Base-by-base conservation (phyloP, 2,888 invertebrate species). In the Ptilodon capucinus region DNA sequence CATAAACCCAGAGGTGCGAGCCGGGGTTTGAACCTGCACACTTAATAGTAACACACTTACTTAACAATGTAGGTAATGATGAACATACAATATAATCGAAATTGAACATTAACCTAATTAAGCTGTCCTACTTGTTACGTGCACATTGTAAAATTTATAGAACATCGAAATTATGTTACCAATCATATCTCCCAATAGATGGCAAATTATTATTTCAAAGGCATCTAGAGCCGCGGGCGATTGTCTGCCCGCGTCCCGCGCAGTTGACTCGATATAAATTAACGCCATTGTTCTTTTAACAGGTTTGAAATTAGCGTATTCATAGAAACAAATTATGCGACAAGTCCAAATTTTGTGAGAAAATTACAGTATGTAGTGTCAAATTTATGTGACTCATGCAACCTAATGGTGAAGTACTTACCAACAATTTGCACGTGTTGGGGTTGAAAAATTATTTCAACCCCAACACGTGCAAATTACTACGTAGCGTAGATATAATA, bases 141-240 rank as follows among this genome's bases (percentile, higher is more conserved):
- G 11, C 11, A 18, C 17, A 35, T 17, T 35, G 17, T 17, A 17
- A 18, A 17, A 8, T 17, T 9, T 17, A 35, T 17, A 53, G 51
- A 61, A 50, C 53, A 51, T 41, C 43, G 21, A 4, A 23, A 9
- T 21, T 50, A 44, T 44, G 35, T 39, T 41, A 40, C 14, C 54
- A 55, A 65, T 63, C 62, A 53, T 42, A 58, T 55, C 30, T 58
- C 49, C 51, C 51, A 51, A 64, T 64, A 46, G 35, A 50, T 40
- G 43, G 47, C 40, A 51, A 64, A 58, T 64, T 58, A 54, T 48
- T 50, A 48, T 61, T 61, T 42, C 45, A 42, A 19, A 32, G 40
- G 40, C 46, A 35, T 18, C 39, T 30, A 40, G 42, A 35, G 51
- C 58, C 44, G 14, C 41, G 42, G 51, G 55, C 54, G 42, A 19